Conservation (phyloP, 2,113 vertebrate genomes). For the human region DNA sequence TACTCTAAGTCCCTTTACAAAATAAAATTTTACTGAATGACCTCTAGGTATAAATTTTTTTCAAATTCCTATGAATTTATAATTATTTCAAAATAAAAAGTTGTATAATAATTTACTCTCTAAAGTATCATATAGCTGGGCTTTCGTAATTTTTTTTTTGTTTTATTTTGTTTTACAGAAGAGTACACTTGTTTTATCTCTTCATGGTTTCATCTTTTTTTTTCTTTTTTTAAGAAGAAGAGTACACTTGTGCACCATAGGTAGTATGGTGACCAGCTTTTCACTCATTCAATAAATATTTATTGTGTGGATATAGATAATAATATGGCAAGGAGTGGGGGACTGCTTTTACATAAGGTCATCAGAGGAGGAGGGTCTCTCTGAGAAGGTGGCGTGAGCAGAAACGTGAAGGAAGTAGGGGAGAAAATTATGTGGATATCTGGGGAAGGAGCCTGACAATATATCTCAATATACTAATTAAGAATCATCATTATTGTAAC, state of each 20-base stretch:
- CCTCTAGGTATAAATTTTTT: not conserved
- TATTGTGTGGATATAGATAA: not conserved
- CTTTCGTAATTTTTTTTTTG: not conserved
- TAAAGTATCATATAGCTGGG: not conserved
- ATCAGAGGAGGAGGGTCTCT: not conserved
- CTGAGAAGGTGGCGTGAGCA: not conserved
- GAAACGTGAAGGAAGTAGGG: not conserved
- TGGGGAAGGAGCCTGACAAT: not conserved
- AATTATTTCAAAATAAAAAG: slow-evolving; percentile 45
- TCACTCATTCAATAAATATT: not conserved
- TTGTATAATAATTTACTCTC: not conserved
- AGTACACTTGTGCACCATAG: not conserved
- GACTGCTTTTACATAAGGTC: not conserved
- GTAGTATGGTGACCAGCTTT: not conserved
- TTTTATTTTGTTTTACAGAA: not conserved
- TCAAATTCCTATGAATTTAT: not conserved
- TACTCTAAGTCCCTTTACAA: not conserved
- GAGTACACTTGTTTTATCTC: not conserved
- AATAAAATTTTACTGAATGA: slow-evolving; percentile 32
- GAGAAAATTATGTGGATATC: not conserved
- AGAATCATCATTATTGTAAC: not conserved
- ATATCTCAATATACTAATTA: not conserved
- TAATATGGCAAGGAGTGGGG: not conserved
- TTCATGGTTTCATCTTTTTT: not conserved
- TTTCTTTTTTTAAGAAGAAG: not conserved